phyloP scores from a whole-genome alignment of 1,140 invertebrate genomes.

The Brachionus paranguensis region DNA sequence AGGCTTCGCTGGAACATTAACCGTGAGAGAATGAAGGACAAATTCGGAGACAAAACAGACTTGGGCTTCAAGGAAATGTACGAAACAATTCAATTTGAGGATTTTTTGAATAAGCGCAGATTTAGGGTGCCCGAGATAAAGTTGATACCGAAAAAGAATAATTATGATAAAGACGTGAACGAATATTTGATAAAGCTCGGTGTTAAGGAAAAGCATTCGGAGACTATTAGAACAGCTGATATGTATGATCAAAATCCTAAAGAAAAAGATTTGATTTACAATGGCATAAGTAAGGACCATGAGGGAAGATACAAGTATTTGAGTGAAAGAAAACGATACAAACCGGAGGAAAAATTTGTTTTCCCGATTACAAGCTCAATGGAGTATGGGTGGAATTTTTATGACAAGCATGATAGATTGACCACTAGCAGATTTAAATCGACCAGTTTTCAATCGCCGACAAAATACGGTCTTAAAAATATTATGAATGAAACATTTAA shows the following conservation, averaged over 20 bases:
- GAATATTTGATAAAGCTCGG: conserved; percentile 25
- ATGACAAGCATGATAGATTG: conserved; percentile 23
- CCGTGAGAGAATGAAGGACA: neutral
- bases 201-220: neutral
- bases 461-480: conserved; percentile 13
- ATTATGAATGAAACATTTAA: neutral
- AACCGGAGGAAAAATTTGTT: conserved; percentile 33
- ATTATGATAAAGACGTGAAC: neutral
- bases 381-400: conserved; percentile 40
- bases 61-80: neutral
- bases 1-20: conserved; percentile 32
- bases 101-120: neutral
- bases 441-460: conserved; percentile 12
- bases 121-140: neutral
- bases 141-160: neutral
- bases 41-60: conserved; percentile 11
- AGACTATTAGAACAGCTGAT: neutral
- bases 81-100: neutral
- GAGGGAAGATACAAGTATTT: conserved; percentile 42
- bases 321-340: conserved; percentile 2
- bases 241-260: conserved; percentile 23
- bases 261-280: conserved; percentile 37
- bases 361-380: conserved; percentile 36
- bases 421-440: neutral
- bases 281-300: conserved; percentile 40